Evolutionary conservation across 2,113 vertebrate genomes (phyloP).

Genomic region (Capreolus pygargus): DNA sequence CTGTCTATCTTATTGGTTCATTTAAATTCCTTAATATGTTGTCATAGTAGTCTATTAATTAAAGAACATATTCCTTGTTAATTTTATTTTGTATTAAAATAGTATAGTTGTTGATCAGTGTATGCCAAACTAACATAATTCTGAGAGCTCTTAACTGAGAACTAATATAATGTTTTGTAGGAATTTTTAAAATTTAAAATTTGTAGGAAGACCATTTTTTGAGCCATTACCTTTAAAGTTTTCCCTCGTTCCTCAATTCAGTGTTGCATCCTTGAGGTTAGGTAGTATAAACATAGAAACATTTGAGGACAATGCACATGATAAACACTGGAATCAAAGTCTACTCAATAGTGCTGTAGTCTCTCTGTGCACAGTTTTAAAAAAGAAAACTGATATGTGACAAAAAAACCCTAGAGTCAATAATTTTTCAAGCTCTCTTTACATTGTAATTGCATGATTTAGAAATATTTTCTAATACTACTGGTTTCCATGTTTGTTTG

Average conservation of each 20-base stretch:
- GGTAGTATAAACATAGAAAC: background rate
- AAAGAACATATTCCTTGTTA: background rate
- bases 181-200: background rate
- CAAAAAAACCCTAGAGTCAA: background rate
- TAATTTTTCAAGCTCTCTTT: background rate
- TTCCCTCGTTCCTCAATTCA: background rate
- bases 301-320: background rate
- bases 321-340: background rate
- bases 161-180: background rate
- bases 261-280: background rate
- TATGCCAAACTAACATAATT: background rate
- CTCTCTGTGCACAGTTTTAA: background rate
- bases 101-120: background rate
- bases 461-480: background rate
- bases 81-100: constrained; percentile 11
- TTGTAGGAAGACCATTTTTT: background rate
- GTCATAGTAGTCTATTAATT: background rate
- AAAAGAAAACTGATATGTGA: background rate
- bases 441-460: background rate
- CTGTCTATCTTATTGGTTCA: background rate
- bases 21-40: background rate
- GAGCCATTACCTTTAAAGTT: background rate
- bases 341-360: background rate
- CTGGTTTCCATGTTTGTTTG: background rate
- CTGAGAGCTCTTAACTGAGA: background rate